These are phyloP conservation scores for Polymixis flavicincta DNA, from an alignment of 2,888 invertebrate genomes.

Conservation along the genomic window DNA sequence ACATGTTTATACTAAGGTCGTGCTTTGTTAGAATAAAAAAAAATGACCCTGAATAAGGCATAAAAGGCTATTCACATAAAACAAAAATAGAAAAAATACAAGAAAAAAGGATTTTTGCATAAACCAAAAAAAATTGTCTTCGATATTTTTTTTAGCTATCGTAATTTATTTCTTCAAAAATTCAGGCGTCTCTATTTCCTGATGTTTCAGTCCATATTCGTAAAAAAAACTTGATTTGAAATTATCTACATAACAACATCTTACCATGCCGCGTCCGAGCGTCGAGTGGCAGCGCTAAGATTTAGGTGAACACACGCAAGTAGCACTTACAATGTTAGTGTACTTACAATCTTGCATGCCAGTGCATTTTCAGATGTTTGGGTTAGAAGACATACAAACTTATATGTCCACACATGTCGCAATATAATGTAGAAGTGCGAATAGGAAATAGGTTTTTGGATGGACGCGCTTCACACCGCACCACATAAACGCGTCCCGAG, in stretches of 20 bases:
- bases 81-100: no score
- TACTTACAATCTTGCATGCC: slow-evolving; percentile 3
- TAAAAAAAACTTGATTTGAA: not conserved
- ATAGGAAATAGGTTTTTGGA: no score
- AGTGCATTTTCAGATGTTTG: not conserved
- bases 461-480: no score
- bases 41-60: no score
- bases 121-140: no score
- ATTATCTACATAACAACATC: slow-evolving; percentile 3
- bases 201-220: not conserved
- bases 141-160: no score
- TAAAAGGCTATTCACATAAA: not conserved
- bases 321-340: slow-evolving; percentile 38
- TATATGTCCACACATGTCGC: not conserved
- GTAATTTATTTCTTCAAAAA: not conserved
- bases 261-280: slow-evolving; percentile 36
- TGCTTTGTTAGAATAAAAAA: no score
- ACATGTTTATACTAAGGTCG: no score
- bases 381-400: not conserved
- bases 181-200: not conserved
- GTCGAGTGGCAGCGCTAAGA: slow-evolving; percentile 45
- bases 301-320: slow-evolving; percentile 48
- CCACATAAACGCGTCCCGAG: no score
- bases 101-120: no score
- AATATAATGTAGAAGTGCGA: not conserved